Percentiles rank a stretch among this genome's conserved stretches.
Conservation (phyloP, 2,888 invertebrate genomes). For the Punctoribates punctum region DNA sequence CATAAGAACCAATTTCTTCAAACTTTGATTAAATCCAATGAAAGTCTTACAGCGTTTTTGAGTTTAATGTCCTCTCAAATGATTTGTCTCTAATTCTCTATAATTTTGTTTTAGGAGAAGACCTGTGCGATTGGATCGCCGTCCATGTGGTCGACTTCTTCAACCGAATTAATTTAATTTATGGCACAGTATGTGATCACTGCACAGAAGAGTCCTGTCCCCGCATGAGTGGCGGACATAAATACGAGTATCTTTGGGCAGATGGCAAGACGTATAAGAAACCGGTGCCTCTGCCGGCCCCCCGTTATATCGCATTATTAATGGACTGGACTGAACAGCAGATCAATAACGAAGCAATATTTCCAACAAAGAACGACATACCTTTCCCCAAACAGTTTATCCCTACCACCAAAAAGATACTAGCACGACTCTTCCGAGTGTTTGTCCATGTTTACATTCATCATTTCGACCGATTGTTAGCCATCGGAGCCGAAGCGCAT, state of each 20-base stretch:
- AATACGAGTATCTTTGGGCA: slow-evolving; percentile 86
- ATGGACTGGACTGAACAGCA: slow-evolving; percentile 91
- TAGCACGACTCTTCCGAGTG: slow-evolving; percentile 79
- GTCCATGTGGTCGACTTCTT: slow-evolving; percentile 93
- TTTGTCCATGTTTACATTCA: slow-evolving; percentile 93
- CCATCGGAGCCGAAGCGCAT: slow-evolving; percentile 84
- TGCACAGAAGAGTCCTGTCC: slow-evolving; percentile 79
- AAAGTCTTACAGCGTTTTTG: too few species aligned
- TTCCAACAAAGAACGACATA: slow-evolving; percentile 77
- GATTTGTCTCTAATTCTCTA: neutral
- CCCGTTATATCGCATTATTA: slow-evolving; percentile 72
- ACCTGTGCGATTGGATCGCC: slow-evolving; percentile 84
- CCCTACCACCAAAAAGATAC: slow-evolving; percentile 74
- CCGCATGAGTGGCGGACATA: slow-evolving; percentile 82
- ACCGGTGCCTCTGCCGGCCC: slow-evolving; percentile 75
- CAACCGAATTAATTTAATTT: slow-evolving; percentile 85
- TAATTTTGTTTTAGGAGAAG: slow-evolving; percentile 61
- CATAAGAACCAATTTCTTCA: too few species aligned
- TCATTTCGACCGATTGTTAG: slow-evolving; percentile 82
- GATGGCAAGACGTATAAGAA: slow-evolving; percentile 70
- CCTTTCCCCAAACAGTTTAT: slow-evolving; percentile 82
- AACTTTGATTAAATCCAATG: too few species aligned
- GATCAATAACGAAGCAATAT: slow-evolving; percentile 80
- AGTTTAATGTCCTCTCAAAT: neutral
- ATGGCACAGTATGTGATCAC: slow-evolving; percentile 73